Conservation (phyloP, 2,797 vertebrate genomes). For the Brachymystax lenok region DNA sequence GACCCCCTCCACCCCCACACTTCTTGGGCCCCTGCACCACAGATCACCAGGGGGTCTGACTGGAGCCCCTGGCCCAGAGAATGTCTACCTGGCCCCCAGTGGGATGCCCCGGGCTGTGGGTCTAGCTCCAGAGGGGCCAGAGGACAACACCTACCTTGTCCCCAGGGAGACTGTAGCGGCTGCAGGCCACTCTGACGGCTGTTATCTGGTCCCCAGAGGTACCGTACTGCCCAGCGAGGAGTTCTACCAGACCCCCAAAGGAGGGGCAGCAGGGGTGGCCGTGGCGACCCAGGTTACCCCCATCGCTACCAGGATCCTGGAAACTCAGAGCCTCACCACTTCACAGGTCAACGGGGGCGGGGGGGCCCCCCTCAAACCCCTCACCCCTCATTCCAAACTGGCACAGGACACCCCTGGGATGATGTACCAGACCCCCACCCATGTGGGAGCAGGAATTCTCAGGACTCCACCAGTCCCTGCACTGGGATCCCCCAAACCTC, state of each 20-base stretch:
- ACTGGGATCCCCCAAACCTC: constrained; percentile 62
- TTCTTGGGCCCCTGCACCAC: constrained; percentile 50
- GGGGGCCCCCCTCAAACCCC: constrained; percentile 12
- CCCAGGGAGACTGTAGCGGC: constrained; percentile 67
- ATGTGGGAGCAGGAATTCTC: constrained; percentile 52
- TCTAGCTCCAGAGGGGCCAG: constrained; percentile 50
- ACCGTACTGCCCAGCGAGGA: constrained; percentile 69
- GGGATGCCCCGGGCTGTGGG: constrained; percentile 49
- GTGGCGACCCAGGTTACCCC: not conserved
- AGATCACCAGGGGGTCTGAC: constrained; percentile 31
- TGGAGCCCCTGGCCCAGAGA: constrained; percentile 53
- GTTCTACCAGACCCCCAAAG: constrained; percentile 78
- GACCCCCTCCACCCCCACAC: constrained; percentile 61
- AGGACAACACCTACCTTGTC: constrained; percentile 73
- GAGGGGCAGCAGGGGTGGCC: constrained; percentile 42
- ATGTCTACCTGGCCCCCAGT: constrained; percentile 73
- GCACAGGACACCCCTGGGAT: constrained; percentile 60
- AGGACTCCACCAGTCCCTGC: constrained; percentile 52
- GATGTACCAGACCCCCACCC: constrained; percentile 74
- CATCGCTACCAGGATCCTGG: constrained; percentile 37
- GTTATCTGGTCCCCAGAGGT: constrained; percentile 77
- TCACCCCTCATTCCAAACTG: constrained; percentile 52
- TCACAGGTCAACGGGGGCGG: constrained; percentile 27
- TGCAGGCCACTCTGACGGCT: constrained; percentile 61
- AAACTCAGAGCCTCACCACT: constrained; percentile 31